A percentile compares a stretch with the other conserved stretches of the same genome.
phyloP scores from a whole-genome alignment of 2,797 vertebrate species.

The Nothura maculosa region DNA sequence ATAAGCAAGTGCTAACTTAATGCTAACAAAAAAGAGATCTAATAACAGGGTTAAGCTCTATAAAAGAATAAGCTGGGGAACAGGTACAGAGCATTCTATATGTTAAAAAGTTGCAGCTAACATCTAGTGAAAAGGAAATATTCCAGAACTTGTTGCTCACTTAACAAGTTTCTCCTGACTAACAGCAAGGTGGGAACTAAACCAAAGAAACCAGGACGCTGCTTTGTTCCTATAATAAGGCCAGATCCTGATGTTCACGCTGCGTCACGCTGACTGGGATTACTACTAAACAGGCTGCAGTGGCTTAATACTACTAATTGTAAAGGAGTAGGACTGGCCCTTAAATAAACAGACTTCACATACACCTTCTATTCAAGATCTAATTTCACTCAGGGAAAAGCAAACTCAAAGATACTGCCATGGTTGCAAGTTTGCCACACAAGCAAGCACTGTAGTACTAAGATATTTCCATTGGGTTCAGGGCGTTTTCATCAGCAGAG shows the following conservation, averaged over 20 bases:
- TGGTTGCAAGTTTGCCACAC: not conserved
- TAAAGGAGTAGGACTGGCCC: not conserved
- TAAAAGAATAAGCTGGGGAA: not conserved
- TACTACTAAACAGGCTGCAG: not conserved
- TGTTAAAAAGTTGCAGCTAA: not conserved
- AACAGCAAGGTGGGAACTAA: not conserved
- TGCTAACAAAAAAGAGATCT: not conserved
- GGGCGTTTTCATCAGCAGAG: not conserved
- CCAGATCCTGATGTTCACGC: not conserved
- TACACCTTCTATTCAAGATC: not conserved
- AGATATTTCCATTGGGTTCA: not conserved
- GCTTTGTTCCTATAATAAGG: not conserved
- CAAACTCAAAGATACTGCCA: not conserved
- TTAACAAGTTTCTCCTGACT: not conserved
- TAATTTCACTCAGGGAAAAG: not conserved
- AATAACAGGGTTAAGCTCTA: not conserved
- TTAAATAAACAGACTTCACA: not conserved
- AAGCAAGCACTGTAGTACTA: not conserved
- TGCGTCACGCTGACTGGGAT: not conserved
- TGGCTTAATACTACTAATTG: not conserved
- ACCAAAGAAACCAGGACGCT: not conserved
- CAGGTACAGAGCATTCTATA: not conserved
- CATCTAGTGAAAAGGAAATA: not conserved
- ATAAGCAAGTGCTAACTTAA: not conserved
- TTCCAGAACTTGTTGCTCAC: not conserved